These are phyloP conservation scores for Clarias pachynema DNA, from an alignment of 2,797 vertebrate species.

Conservation along the genomic window DNA sequence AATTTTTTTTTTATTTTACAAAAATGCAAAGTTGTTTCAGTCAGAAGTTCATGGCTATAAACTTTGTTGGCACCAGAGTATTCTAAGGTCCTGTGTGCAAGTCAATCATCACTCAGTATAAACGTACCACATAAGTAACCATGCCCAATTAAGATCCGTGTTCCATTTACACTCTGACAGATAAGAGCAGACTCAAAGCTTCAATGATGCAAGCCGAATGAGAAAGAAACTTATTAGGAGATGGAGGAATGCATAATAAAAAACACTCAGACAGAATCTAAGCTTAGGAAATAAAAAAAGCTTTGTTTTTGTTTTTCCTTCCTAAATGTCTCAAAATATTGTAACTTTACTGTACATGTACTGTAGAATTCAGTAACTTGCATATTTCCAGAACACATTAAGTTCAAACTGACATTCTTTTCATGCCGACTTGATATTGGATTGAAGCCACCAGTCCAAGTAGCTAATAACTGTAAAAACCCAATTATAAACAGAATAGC, in stretches of 20 bases:
- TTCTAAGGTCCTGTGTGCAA: neutral
- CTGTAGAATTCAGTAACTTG: neutral
- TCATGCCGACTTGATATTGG: neutral
- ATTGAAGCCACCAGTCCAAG: neutral
- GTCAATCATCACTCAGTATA: slow-evolving; percentile 1
- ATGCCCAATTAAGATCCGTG: slow-evolving; percentile 1
- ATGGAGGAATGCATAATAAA: neutral
- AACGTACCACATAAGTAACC: neutral
- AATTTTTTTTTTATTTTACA: no score
- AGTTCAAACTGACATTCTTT: neutral
- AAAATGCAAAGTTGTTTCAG: no score
- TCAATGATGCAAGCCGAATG: neutral
- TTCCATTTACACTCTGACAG: neutral
- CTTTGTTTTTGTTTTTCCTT: neutral
- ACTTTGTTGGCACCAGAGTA: neutral
- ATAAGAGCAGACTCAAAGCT: neutral
- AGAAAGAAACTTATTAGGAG: slow-evolving; percentile 1
- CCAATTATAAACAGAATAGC: neutral
- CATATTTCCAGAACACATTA: neutral
- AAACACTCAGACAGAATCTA: neutral
- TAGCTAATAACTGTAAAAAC: neutral
- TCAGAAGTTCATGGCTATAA: neutral
- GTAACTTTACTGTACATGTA: neutral
- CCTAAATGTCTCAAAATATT: neutral
- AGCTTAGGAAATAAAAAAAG: neutral